Conservation (phyloP, 1,140 invertebrate species). For the Microplitis demolitor region DNA sequence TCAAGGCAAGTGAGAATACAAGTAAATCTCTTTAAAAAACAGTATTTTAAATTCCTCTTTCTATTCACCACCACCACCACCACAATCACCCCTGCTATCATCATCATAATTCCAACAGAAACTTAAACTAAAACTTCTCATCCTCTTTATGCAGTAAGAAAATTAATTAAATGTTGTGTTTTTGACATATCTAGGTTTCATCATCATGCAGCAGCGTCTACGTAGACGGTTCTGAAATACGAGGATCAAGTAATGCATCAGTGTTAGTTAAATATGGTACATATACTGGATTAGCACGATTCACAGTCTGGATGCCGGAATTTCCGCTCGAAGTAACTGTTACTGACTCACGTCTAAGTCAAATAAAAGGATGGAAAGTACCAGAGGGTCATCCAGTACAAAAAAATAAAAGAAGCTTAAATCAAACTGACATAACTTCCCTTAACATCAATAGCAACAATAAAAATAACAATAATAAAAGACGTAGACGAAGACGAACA, state of each 20-base stretch:
- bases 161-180: conserved; percentile 12
- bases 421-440: conserved; percentile 34
- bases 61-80: too few species aligned
- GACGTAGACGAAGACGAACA: conserved; percentile 32
- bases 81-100: too few species aligned
- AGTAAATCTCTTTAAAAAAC: neutral
- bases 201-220: conserved; percentile 96
- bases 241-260: conserved; percentile 92
- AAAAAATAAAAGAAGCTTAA: conserved; percentile 57
- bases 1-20: conserved; percentile 76
- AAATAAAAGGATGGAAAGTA: conserved; percentile 88
- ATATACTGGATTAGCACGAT: conserved; percentile 83
- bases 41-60: too few species aligned
- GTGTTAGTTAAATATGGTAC: conserved; percentile 93
- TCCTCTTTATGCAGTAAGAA: neutral
- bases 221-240: conserved; percentile 93
- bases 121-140: neutral
- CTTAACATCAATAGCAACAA: conserved; percentile 25
- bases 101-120: too few species aligned
- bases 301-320: conserved; percentile 97
- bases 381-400: conserved; percentile 71
- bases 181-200: conserved; percentile 74
- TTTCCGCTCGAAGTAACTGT: conserved; percentile 89
- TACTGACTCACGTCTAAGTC: conserved; percentile 85
- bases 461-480: conserved; percentile 28